phyloP scores from a whole-genome alignment of 1,140 invertebrate genomes.

The Nylanderia fulva region DNA sequence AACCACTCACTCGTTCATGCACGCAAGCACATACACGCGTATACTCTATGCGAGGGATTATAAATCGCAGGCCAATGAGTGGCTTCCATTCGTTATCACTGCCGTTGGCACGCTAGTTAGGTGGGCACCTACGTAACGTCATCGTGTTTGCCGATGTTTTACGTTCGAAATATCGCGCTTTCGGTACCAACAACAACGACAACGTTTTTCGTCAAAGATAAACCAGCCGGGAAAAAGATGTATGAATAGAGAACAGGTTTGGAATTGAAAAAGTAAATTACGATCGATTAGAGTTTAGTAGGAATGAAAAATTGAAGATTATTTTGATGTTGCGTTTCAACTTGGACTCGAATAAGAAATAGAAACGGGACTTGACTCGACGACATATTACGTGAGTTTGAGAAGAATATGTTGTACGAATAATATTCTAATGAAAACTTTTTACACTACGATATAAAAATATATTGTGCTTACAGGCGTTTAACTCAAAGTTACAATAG shows the following conservation, averaged over 20 bases:
- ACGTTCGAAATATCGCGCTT: constrained; percentile 77
- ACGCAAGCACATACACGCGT: constrained; percentile 48
- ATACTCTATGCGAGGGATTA: constrained; percentile 79
- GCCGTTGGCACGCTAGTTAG: constrained; percentile 78
- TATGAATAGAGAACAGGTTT: not conserved
- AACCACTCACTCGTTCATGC: constrained; percentile 68
- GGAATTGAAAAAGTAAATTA: not conserved
- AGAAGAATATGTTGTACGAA: not conserved
- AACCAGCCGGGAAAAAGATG: constrained; percentile 22
- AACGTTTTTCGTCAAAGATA: constrained; percentile 27
- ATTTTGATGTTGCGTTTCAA: too few species aligned
- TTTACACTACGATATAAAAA: not conserved
- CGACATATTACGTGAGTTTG: not conserved
- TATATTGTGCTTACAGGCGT: not conserved
- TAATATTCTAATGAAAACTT: not conserved
- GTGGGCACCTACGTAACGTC: constrained; percentile 66
- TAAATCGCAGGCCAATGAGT: constrained; percentile 84
- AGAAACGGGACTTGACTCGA: not conserved
- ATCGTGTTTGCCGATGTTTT: constrained; percentile 76
- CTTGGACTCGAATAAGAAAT: not conserved
- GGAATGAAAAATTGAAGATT: not conserved
- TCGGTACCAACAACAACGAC: constrained; percentile 65
- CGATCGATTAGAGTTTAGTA: not conserved
- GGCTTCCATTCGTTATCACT: constrained; percentile 83
- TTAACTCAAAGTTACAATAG: not conserved